Conservation (phyloP, 2,113 vertebrate genomes). For the Halcyon senegalensis region DNA sequence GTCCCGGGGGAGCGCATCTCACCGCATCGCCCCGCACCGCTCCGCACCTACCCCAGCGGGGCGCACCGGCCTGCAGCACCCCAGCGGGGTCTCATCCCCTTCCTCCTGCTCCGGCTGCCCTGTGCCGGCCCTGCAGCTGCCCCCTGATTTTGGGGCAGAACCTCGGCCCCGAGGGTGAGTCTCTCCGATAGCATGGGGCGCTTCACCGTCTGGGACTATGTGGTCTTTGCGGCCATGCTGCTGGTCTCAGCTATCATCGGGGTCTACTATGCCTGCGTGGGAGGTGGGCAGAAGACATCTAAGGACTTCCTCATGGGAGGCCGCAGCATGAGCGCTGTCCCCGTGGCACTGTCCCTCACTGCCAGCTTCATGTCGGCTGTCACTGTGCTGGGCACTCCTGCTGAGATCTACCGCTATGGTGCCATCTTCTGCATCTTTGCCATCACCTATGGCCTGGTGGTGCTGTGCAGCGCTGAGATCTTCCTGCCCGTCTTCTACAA, state of each 20-base stretch:
- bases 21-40: neutral
- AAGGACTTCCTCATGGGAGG: constrained; percentile 89
- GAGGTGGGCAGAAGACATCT: constrained; percentile 76
- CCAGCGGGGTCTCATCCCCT: neutral
- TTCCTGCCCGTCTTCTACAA: constrained; percentile 94
- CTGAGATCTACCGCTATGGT: constrained; percentile 90
- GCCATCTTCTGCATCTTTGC: constrained; percentile 78
- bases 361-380: constrained; percentile 98
- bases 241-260: constrained; percentile 87
- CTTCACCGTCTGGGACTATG: constrained; percentile 88
- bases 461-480: constrained; percentile 85
- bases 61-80: neutral
- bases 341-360: constrained; percentile 89
- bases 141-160: neutral
- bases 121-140: neutral
- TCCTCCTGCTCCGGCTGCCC: neutral
- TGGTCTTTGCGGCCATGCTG: constrained; percentile 89
- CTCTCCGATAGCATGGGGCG: neutral
- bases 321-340: constrained; percentile 84
- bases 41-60: too few species aligned
- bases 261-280: constrained; percentile 85
- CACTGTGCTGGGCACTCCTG: constrained; percentile 88
- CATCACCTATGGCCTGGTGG: constrained; percentile 81
- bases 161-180: neutral
- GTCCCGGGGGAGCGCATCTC: too few species aligned